Conservation (phyloP, 2,888 invertebrate species). For the Autographa gamma region DNA sequence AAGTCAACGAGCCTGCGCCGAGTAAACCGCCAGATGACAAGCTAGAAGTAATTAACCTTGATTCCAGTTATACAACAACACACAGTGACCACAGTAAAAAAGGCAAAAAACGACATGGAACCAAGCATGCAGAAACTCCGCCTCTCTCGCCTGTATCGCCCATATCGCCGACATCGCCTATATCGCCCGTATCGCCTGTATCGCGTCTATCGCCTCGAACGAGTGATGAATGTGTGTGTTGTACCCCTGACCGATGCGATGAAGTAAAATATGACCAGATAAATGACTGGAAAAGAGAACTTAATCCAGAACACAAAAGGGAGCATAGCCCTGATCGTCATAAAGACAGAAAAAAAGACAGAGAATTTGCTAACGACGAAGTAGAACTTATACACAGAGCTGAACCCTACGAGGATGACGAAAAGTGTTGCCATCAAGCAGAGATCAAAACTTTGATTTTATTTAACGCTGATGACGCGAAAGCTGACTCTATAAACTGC, state of each 20-base stretch:
- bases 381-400: neutral
- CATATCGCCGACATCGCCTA: too few species aligned
- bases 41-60: neutral
- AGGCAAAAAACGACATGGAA: neutral
- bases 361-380: neutral
- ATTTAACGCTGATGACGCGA: slow-evolving; percentile 29
- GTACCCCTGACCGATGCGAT: neutral
- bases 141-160: too few species aligned
- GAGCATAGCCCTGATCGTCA: neutral
- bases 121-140: neutral
- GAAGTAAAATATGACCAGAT: neutral
- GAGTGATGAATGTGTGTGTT: neutral
- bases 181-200: too few species aligned
- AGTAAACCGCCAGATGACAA: neutral
- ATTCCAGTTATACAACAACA: neutral
- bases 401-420: neutral
- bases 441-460: slow-evolving; percentile 39
- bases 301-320: neutral
- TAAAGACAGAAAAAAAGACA: neutral
- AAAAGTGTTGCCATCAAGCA: neutral
- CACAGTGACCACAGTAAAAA: neutral
- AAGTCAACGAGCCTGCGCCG: neutral
- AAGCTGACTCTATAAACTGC: slow-evolving; percentile 21
- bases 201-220: neutral
- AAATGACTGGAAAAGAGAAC: neutral